Conservation (phyloP, 2,888 invertebrate genomes). For the Hydrotaea diabolus region DNA sequence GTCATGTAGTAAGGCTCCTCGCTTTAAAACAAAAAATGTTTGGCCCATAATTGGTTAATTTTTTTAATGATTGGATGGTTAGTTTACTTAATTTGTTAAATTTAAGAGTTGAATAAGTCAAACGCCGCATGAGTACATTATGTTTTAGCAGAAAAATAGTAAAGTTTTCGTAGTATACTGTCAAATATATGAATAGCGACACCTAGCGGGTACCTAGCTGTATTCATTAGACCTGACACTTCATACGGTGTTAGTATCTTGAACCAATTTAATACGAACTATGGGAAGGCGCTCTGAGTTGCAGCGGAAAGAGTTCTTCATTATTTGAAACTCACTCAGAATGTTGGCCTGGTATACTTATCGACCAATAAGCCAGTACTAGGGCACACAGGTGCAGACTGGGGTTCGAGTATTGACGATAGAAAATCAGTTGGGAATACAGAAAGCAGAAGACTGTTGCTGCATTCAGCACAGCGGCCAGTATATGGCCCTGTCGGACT, state of each 20-base stretch:
- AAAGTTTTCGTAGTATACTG: too few relatives aligned
- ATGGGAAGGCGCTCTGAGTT: too few relatives aligned
- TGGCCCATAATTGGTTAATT: too few relatives aligned
- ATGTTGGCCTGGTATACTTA: too few relatives aligned
- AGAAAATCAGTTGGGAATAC: conserved; percentile 55
- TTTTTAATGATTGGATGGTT: too few relatives aligned
- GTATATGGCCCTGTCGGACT: conserved; percentile 21
- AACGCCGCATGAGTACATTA: too few relatives aligned
- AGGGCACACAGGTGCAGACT: conserved; percentile 49
- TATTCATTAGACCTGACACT: conserved; percentile 63
- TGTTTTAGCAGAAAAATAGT: too few relatives aligned
- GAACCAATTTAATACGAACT: too few relatives aligned
- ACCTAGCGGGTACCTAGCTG: conserved; percentile 62
- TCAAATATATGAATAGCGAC: conserved; percentile 58
- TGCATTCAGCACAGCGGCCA: conserved; percentile 19
- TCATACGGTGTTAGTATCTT: conserved; percentile 58
- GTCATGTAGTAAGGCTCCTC: too few relatives aligned
- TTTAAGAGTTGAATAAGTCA: too few relatives aligned
- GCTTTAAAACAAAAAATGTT: too few relatives aligned
- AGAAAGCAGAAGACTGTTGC: conserved; percentile 37
- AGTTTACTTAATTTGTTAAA: too few relatives aligned
- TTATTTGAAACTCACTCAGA: conserved; percentile 61
- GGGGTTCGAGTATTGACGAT: conserved; percentile 48
- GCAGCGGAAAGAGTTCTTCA: conserved; percentile 61
- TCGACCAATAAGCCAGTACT: conserved; percentile 21